Base-by-base conservation (phyloP, 2,113 vertebrate genomes). In the Cheirogaleus medius region DNA sequence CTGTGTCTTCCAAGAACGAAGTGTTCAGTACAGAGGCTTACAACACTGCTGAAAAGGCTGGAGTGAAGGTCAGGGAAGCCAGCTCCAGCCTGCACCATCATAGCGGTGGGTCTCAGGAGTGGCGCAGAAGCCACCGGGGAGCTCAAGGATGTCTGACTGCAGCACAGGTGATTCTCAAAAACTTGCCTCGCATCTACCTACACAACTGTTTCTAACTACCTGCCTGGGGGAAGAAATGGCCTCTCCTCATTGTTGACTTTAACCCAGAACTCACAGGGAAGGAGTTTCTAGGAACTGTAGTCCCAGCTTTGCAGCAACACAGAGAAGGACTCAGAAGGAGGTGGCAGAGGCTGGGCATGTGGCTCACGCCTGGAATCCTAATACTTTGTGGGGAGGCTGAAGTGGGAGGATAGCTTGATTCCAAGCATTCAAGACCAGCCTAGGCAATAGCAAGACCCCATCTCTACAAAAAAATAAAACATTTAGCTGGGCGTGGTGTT, bases 101-200 rank as follows among this genome's bases (percentile, higher is more conserved):
- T 1, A 34, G 34, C 1, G 1, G 27, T 34, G n/a, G 18, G 1
- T 54, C 83, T 39, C 4, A 4, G 3, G 4, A 17, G 66, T 47
- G 32, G 34, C 8, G 5, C 44, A 47, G n/a, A 87, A 73, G 32
- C 23, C 90, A 5, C 18, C 12, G 23, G 4, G 10, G 37, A 78
- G 29, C 39, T 78, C 58, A 21, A 47, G 32, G 74, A 73, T 29
- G 32, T 8, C 68, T 68, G 54, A 12, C 34, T 42, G 15, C n/a
- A 77, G 14, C 7, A 12, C 29, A 58, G 18, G 8, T 14, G 52
- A 60, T 42, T 91, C 60, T 83, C 84, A 83, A 25, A 88, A 82
- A 39, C 29, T 3, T 7, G 32, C 29, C 44, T 60, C 18, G 86
- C 60, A 64, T 1, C 58, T 90, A 20, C n/a, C n/a, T 56, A 17